Conservation (phyloP, 2,888 invertebrate genomes). For the Campoplex capitator region DNA sequence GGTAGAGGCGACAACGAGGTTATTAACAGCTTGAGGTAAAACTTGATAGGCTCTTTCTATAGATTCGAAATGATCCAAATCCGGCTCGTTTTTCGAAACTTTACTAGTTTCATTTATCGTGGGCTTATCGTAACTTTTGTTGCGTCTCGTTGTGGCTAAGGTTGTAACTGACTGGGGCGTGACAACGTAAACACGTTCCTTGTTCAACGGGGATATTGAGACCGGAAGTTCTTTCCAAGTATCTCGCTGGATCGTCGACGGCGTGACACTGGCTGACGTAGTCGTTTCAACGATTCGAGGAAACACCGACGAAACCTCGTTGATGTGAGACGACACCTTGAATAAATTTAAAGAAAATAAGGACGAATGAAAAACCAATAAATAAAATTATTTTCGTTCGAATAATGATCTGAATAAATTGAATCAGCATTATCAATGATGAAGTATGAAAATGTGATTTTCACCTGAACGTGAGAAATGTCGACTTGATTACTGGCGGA, state of each 20-base stretch:
- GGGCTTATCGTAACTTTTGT: conserved; percentile 72
- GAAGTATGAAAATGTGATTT: not conserved
- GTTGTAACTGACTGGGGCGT: conserved; percentile 88
- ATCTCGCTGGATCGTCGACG: conserved; percentile 83
- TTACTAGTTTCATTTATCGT: conserved; percentile 78
- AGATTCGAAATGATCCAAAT: conserved; percentile 72
- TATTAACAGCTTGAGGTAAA: conserved; percentile 83
- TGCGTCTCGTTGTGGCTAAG: conserved; percentile 36
- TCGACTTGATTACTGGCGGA: conserved; percentile 74
- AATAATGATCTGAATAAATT: not conserved
- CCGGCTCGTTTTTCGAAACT: conserved; percentile 80
- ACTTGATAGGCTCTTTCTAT: conserved; percentile 83
- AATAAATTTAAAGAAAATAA: not conserved
- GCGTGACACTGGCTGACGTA: conserved; percentile 40
- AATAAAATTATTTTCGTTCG: not conserved
- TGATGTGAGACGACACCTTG: conserved; percentile 51
- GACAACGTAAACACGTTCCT: conserved; percentile 93
- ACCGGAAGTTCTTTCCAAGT: conserved; percentile 90
- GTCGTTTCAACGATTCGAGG: conserved; percentile 68
- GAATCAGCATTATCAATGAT: not conserved
- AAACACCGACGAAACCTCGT: conserved; percentile 74
- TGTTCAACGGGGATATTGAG: conserved; percentile 91
- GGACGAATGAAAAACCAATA: not conserved
- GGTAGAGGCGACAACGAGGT: conserved; percentile 81
- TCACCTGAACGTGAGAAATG: conserved; percentile 70